Evolutionary conservation across 2,888 invertebrate species (phyloP), one percentile per base, ranked within the genome.

Genomic region (Gisinianus flammeolus): DNA sequence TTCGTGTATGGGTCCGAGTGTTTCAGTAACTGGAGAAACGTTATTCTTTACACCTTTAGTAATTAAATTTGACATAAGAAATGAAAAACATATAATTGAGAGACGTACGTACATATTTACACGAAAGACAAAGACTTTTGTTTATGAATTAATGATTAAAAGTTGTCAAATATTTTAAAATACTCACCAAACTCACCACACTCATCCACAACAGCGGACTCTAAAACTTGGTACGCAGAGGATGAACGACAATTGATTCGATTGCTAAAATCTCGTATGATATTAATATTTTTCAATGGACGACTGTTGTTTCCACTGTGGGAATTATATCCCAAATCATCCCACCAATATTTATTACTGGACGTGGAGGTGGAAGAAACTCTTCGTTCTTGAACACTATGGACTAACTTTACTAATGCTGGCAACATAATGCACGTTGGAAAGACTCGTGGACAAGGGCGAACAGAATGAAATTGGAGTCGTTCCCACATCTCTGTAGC

Each of bases 401-500:
- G 77, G 2, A 24, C 22, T 33, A 64, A 26, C 31, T 66, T 74
- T 2, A 74, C 54, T 35, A 69, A 33, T 6, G 76, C 76, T 16
- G 78, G 68, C 24, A 74, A 52, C 79, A 79, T 79, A 16, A 66
- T 71, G 24, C 73, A 79, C 26, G 81, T 78, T 31, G 80, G 79
- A 52, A 78, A 78, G 31, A 92, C 91, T 81, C 92, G 90, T 0
- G 92, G 91, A 35, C 91, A 91, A 0, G 93, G 93, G 85, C 66
- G 90, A 86, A 74, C 33, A 22, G 91, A 90, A 5, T 88, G 87
- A 12, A 77, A 77, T 1, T 22, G 35, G 8, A 77, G 26, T 16
- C 77, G 66, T 31, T 72, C 66, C 52, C 72, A 77, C n/a, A 67
- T 72, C 24, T 77, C 77, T 19, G 72, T 72, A 30, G 58, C 77